phyloP scores from a whole-genome alignment of 2,888 invertebrate species.

The Neria commutata region DNA sequence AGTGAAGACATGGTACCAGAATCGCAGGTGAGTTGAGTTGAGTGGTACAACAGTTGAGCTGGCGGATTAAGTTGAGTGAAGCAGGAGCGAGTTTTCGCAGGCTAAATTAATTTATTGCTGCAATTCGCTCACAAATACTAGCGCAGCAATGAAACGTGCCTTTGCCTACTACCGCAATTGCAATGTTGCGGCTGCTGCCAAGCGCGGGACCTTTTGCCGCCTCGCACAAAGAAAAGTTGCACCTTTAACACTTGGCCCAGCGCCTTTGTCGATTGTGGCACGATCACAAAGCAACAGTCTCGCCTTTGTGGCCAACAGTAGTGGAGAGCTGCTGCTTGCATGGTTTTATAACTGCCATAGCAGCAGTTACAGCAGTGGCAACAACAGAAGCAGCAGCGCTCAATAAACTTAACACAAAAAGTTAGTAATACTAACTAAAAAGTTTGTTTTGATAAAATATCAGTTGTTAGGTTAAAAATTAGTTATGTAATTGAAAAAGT shows the following conservation, averaged over 20 bases:
- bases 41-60: background rate
- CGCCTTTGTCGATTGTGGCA: background rate
- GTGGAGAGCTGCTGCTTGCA: conserved; percentile 8
- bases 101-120: too few relatives aligned
- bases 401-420: background rate
- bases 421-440: too few relatives aligned
- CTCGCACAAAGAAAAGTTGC: background rate
- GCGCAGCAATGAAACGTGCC: too few relatives aligned
- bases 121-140: too few relatives aligned
- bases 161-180: too few relatives aligned
- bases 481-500: too few relatives aligned
- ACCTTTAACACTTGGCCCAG: background rate
- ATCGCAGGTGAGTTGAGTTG: conserved; percentile 79
- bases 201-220: background rate
- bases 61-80: background rate
- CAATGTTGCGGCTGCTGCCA: background rate
- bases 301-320: conserved; percentile 6
- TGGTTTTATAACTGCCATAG: background rate
- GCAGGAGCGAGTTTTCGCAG: background rate
- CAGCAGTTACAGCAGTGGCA: too few relatives aligned
- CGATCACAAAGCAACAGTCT: background rate
- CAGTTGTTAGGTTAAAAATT: too few relatives aligned
- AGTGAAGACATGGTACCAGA: conserved; percentile 99
- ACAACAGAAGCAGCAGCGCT: background rate
- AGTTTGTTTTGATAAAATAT: too few relatives aligned